Base-by-base conservation (phyloP, 2,888 invertebrate species). In the Nymphalis urticae region DNA sequence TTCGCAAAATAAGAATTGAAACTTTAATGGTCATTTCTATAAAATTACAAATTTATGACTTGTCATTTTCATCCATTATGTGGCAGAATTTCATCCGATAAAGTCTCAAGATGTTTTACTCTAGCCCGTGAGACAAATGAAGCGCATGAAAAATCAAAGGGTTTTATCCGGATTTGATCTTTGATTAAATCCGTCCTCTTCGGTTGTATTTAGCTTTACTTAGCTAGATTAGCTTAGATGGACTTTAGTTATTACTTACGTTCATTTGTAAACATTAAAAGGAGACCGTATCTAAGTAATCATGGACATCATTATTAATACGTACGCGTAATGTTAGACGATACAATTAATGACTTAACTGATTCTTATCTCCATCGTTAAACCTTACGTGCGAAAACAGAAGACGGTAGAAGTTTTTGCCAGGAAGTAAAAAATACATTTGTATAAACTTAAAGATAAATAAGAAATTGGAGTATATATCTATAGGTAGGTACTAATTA, bases 301-400 rank as follows among this genome's bases (percentile, higher is more conserved):
- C 54, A 27, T 32, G 54, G n/a, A 32, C 54, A 56, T 16, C 1
- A 32, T 56, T 17, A 56, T 56, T 56, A 56, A 27, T 17, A 42
- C 27, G 4, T 13, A 42, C 42, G n/a, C 54, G 36, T 32, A 36
- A 32, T 56, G 32, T 36, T 84, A 42, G 42, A 36, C 42, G 42
- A 50, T 17, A 62, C 48, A 62, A 56, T 58, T 58, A 47, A 47
- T 42, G 59, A 62, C 48, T 63, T 19, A 42, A 24, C n/a, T 27
- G 59, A 63, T 68, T 4, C 19, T 51, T 68, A 68, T 63, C 67
- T 63, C 59, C 21, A 47, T 63, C 62, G 50, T 59, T 16, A 60
- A 53, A 16, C 24, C 53, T 53, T 24, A 48, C 48, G 61, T 48
- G 61, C 61, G 61, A 61, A 58, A 61, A 61, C 32, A 36, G 56